Percentiles rank a stretch among this genome's conserved stretches.
Conservation (phyloP, 1,140 invertebrate genomes). For the Panulirus ornatus region DNA sequence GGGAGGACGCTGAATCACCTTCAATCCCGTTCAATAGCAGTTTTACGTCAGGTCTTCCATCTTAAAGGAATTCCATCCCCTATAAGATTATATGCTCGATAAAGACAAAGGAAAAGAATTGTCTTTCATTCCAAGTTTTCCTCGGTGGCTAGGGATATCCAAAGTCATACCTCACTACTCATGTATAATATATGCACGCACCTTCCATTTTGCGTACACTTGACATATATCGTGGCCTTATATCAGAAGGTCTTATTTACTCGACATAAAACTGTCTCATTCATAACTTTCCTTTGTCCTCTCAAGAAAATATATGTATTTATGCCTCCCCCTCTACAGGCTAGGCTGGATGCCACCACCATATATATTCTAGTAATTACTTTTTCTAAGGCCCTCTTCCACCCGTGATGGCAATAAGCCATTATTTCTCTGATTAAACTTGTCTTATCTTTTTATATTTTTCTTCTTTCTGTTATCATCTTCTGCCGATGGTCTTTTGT, state of each 20-base stretch:
- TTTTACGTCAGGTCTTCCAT: no score
- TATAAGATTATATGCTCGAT: no score
- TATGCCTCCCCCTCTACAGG: neutral
- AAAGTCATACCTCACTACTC: neutral
- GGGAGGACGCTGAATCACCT: no score
- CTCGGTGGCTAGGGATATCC: neutral
- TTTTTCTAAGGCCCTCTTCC: neutral
- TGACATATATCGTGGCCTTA: neutral
- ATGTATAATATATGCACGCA: neutral
- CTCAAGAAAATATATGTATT: constrained; percentile 13
- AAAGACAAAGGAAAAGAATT: no score
- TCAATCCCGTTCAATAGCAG: no score
- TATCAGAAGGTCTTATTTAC: constrained; percentile 35
- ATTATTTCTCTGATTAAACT: neutral
- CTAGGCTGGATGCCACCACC: neutral
- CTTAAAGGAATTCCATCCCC: no score
- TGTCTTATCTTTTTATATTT: no score
- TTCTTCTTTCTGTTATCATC: no score
- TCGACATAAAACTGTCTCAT: constrained; percentile 45
- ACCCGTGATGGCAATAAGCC: neutral
- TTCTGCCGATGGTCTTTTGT: no score
- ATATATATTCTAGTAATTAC: constrained; percentile 9
- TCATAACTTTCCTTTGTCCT: constrained; percentile 44
- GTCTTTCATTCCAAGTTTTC: neutral
- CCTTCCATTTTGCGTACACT: neutral